Conservation (phyloP, 2,888 invertebrate genomes). For the Keiferia lycopersicella region DNA sequence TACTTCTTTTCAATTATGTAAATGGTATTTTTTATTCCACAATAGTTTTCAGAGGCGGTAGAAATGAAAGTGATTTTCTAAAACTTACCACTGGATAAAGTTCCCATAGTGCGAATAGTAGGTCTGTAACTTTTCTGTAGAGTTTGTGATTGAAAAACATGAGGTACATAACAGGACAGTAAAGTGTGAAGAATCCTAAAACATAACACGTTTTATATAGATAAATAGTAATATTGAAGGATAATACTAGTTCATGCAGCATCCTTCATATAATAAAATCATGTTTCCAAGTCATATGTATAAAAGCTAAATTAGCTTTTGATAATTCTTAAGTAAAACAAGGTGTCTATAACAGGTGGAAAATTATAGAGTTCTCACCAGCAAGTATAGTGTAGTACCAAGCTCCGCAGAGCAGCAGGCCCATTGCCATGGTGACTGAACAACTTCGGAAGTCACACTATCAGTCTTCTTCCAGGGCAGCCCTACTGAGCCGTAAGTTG, state of each 20-base stretch:
- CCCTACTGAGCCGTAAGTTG: too few species aligned
- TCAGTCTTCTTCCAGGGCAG: too few species aligned
- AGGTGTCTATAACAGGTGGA: not conserved
- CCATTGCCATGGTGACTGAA: conserved; percentile 54
- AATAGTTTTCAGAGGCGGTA: too few species aligned
- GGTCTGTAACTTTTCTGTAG: conserved; percentile 86
- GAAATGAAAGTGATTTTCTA: too few species aligned
- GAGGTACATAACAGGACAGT: conserved; percentile 87
- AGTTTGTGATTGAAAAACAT: conserved; percentile 85
- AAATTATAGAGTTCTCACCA: conserved; percentile 51
- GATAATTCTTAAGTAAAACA: not conserved
- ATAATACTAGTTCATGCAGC: too few species aligned
- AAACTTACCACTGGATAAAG: conserved; percentile 88
- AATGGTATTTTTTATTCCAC: too few species aligned
- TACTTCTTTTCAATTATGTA: too few species aligned
- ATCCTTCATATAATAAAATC: not conserved
- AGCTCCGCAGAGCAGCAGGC: conserved; percentile 63
- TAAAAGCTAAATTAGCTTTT: too few species aligned
- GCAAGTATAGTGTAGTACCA: conserved; percentile 74
- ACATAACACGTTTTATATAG: conserved; percentile 32
- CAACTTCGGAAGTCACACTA: too few species aligned
- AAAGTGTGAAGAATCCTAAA: conserved; percentile 81
- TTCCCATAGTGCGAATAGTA: conserved; percentile 90
- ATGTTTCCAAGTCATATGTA: too few species aligned
- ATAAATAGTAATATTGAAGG: not conserved